phyloP scores from a whole-genome alignment of 2,888 invertebrate genomes.

The Flexamia atlantica region DNA sequence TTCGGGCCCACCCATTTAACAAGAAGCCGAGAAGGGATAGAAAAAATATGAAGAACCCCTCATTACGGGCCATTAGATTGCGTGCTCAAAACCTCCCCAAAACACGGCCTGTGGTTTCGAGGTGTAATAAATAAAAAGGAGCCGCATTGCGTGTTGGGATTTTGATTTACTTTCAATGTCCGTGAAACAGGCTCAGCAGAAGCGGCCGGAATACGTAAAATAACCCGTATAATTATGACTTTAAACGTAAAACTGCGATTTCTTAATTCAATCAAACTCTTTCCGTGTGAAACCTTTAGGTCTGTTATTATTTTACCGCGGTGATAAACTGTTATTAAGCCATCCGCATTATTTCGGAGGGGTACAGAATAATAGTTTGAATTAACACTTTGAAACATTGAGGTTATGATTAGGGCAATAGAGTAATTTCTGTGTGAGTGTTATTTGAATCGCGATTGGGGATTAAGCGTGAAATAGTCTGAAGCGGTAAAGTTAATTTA shows the following conservation, averaged over 20 bases:
- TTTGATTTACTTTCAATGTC: not conserved
- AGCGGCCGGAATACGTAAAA: not conserved
- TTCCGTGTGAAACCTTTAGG: not conserved
- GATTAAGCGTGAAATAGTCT: too few relatives aligned
- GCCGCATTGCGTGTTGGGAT: not conserved
- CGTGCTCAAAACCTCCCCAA: not conserved
- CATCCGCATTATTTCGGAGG: not conserved
- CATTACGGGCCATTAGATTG: not conserved
- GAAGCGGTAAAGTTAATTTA: too few relatives aligned
- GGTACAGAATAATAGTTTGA: not conserved
- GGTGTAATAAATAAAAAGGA: conserved; percentile 4
- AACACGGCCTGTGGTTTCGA: not conserved
- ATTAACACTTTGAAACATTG: too few relatives aligned
- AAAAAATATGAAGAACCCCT: not conserved
- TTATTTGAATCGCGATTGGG: too few relatives aligned
- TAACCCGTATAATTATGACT: not conserved
- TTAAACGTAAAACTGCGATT: not conserved
- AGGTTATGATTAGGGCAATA: too few relatives aligned
- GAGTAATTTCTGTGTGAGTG: too few relatives aligned
- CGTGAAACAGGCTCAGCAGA: not conserved
- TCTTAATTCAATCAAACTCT: not conserved
- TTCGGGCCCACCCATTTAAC: not conserved
- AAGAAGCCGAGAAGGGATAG: not conserved
- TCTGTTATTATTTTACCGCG: not conserved
- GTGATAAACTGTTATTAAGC: not conserved